These are phyloP conservation scores for Diplolepis rosae DNA, from an alignment of 2,888 invertebrate species.

Conservation along the genomic window DNA sequence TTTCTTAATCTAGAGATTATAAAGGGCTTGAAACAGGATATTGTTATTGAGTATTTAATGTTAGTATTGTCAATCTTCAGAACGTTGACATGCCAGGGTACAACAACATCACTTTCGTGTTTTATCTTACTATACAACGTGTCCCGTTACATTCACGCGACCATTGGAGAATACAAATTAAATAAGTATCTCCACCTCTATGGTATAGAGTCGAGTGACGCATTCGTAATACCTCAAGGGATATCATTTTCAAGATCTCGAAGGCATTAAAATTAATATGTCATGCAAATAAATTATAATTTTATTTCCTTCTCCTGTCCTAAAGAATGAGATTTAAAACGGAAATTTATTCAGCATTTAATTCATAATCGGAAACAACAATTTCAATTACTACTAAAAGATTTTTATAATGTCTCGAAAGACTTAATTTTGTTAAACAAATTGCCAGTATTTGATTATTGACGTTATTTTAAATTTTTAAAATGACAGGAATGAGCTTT, in stretches of 20 bases:
- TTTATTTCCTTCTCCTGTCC: background rate
- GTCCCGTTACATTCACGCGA: conserved; percentile 30
- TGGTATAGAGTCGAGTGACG: conserved; percentile 22
- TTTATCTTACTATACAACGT: conserved; percentile 23
- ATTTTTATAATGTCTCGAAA: too few relatives aligned
- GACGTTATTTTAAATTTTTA: too few relatives aligned
- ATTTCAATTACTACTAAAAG: too few relatives aligned
- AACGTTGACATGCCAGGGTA: conserved; percentile 25
- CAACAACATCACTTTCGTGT: conserved; percentile 20
- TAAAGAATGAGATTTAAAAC: background rate
- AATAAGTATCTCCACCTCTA: conserved; percentile 44
- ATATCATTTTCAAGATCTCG: conserved; percentile 26
- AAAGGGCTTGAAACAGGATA: too few relatives aligned
- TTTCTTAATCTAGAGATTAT: too few relatives aligned
- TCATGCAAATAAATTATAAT: background rate
- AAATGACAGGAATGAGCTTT: too few relatives aligned
- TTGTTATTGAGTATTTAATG: background rate
- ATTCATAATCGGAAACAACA: too few relatives aligned
- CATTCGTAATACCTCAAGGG: background rate
- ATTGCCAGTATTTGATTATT: too few relatives aligned
- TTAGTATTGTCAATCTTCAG: background rate
- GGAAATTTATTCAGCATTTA: background rate
- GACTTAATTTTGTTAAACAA: too few relatives aligned
- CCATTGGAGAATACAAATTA: conserved; percentile 45
- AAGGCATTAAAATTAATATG: background rate